Conservation (phyloP, 30 jellyfish, hydroid and myxozoan genomes). For the Chironex yamaguchii region DNA sequence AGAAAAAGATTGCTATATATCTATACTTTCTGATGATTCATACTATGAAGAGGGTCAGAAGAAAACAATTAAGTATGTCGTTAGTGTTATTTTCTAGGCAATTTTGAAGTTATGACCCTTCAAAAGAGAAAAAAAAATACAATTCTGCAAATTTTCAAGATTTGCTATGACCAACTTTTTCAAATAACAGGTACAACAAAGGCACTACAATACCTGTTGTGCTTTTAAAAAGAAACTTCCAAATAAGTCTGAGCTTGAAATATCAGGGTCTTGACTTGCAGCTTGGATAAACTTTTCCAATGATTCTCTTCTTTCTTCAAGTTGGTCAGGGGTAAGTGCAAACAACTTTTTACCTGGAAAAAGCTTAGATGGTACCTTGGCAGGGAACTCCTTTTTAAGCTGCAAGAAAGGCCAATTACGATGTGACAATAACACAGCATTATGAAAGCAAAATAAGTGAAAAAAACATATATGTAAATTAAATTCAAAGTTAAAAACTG, state of each 20-base stretch:
- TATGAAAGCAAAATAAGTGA: not conserved
- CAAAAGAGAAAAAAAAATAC: too few species aligned
- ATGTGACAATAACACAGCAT: not conserved
- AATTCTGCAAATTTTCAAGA: too few species aligned
- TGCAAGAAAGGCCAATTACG: constrained; percentile 18
- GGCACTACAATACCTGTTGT: constrained; percentile 77
- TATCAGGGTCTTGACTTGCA: constrained; percentile 79
- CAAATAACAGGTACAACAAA: too few species aligned
- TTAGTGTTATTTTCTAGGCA: too few species aligned
- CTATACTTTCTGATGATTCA: too few species aligned
- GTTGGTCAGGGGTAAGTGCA: constrained; percentile 74
- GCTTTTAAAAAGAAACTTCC: constrained; percentile 76
- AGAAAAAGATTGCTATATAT: too few species aligned
- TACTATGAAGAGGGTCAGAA: too few species aligned
- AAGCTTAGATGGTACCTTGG: constrained; percentile 61
- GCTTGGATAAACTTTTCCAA: constrained; percentile 78
- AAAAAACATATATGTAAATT: not conserved
- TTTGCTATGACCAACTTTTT: too few species aligned
- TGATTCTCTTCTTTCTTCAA: constrained; percentile 83
- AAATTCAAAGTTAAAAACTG: not conserved
- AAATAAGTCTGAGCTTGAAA: constrained; percentile 72
- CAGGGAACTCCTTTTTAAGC: constrained; percentile 78
- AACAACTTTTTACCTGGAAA: constrained; percentile 91
- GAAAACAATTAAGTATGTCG: too few species aligned
- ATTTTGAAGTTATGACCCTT: too few species aligned